phyloP scores from a whole-genome alignment of 2,797 vertebrate species.

The Schizopygopsis pylzovi region DNA sequence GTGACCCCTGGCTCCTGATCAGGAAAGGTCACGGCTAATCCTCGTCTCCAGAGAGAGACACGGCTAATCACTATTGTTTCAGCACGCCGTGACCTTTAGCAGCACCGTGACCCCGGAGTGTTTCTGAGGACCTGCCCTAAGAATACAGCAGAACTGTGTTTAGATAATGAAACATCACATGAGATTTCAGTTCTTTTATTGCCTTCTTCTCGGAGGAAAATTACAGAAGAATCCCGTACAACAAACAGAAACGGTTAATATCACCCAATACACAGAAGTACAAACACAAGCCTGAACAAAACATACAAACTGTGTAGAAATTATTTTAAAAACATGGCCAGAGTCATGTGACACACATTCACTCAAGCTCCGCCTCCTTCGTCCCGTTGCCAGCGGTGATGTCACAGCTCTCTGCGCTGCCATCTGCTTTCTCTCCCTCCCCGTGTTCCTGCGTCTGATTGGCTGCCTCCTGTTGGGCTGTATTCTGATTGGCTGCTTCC shows the following conservation, averaged over 20 bases:
- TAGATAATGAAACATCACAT: no score
- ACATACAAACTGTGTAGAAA: no score
- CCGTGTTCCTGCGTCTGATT: neutral
- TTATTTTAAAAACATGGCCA: no score
- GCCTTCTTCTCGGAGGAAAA: neutral
- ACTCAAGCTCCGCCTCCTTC: slow-evolving; percentile 13
- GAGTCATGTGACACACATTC: slow-evolving; percentile 8
- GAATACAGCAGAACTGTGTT: no score
- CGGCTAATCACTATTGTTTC: slow-evolving; percentile 27
- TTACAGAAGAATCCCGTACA: neutral
- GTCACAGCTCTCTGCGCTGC: neutral
- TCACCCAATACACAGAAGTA: neutral
- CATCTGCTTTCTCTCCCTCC: neutral
- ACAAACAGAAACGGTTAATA: neutral
- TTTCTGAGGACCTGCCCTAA: no score
- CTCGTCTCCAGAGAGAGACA: slow-evolving; percentile 12
- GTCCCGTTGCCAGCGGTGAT: neutral
- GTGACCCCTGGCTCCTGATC: neutral
- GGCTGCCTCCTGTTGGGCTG: neutral
- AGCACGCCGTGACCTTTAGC: slow-evolving; percentile 15
- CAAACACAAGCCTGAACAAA: no score
- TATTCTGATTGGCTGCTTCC: slow-evolving; percentile 13
- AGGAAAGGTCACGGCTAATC: slow-evolving; percentile 34
- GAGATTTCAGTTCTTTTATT: slow-evolving; percentile 6
- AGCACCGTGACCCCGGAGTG: neutral